Evolutionary conservation across 64 coral and sea anemone genomes (phyloP), one percentile per base, ranked within the genome.

Genomic region (Pocillopora verrucosa): DNA sequence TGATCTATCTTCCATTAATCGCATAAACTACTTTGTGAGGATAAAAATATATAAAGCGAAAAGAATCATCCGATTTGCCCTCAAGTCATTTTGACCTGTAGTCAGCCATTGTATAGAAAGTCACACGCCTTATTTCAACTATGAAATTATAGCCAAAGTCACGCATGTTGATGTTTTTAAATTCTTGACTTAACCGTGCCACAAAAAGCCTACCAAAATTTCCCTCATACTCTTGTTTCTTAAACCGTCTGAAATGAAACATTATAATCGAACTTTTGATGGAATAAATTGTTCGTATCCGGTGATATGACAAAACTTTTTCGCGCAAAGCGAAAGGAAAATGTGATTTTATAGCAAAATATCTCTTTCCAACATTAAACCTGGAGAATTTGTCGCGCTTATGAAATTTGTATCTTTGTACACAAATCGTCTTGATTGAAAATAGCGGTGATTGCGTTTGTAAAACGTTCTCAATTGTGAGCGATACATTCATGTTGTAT

Each of bases 31-130:
- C 64, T 72, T 85, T 83, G 17, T 11, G 25, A 20, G 60, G 80
- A 83, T 68, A 83, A 83, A 25, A 85, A 24, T 57, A 85, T n/a
- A 72, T 38, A 85, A 16, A 14, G 19, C 82, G 56, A 72, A 85
- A 85, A 22, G 22, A 24, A 57, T 26, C 36, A 85, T 85, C 82
- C 63, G 80, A 65, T 83, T 67, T 83, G 22, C 11, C 61, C 65
- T 57, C 36, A 36, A 81, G 79, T 16, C 58, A 63, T 81, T 11
- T 24, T 61, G 65, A 58, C n/a, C 45, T 56, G 16, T 72, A 72
- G 24, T 24, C 20, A 34, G 67, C 13, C 60, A 57, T 72, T 68
- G 82, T 73, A 24, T 57, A 57, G 75, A 45, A 56, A 70, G 82
- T 72, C 65, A 57, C 63, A 58, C 22, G 82, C 72, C 56, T 57